Conservation (phyloP, 2,113 vertebrate genomes). For the Tricholaema leucomelas region DNA sequence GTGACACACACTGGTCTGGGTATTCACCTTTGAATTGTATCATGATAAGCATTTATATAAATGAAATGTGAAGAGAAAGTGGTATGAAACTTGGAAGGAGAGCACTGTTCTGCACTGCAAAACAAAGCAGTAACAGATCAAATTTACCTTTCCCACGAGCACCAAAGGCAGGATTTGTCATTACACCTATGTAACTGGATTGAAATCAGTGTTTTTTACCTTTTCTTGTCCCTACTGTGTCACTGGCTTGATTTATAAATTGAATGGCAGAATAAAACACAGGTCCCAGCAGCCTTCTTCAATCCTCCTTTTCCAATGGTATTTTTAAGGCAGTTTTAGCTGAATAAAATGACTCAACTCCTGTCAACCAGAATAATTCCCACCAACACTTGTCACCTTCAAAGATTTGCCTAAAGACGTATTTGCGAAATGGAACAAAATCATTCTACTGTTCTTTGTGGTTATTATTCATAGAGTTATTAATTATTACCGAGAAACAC, state of each 20-base stretch:
- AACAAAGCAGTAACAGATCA: not conserved
- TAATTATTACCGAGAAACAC: not conserved
- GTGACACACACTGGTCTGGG: not conserved
- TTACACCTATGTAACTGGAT: not conserved
- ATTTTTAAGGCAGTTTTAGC: not conserved
- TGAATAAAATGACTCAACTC: not conserved
- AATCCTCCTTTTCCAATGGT: not conserved
- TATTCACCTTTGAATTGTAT: not conserved
- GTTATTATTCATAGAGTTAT: not conserved
- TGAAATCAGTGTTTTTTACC: not conserved
- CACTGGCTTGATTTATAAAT: not conserved
- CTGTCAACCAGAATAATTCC: not conserved
- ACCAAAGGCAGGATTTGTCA: not conserved
- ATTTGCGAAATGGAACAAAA: not conserved
- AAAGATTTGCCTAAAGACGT: not conserved
- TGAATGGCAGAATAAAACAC: not conserved
- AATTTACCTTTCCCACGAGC: not conserved
- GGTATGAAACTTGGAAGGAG: not conserved
- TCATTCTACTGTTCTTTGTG: not conserved
- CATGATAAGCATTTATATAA: not conserved
- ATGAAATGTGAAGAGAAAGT: not conserved
- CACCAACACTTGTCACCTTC: not conserved
- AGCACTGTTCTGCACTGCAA: not conserved
- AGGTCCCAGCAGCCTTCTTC: not conserved
- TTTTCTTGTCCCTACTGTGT: not conserved